Conservation (phyloP, 2,113 vertebrate species). For the Astur gentilis region DNA sequence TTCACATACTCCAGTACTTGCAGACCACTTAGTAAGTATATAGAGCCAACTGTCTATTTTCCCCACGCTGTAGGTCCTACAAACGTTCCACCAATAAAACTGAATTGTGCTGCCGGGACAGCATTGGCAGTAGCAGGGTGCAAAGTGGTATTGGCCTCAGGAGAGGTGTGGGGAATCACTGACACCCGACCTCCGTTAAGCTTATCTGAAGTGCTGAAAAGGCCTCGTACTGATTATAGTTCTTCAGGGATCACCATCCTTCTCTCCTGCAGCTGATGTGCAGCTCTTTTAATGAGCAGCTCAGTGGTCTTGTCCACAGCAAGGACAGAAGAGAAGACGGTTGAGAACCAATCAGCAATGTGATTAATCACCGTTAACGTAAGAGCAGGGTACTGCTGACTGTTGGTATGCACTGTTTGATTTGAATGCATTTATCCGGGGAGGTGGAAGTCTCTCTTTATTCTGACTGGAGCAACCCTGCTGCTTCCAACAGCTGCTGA, state of each 20-base stretch:
- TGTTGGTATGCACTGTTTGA: conserved; percentile 34
- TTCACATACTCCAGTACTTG: background rate
- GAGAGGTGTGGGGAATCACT: background rate
- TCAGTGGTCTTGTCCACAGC: background rate
- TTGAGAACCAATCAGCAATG: conserved; percentile 36
- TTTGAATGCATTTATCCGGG: conserved; percentile 33
- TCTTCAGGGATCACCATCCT: background rate
- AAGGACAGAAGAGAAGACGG: background rate
- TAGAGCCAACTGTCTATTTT: background rate
- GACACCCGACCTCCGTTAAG: conserved; percentile 39
- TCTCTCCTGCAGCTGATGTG: background rate
- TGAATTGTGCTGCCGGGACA: background rate
- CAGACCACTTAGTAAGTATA: background rate
- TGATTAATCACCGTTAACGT: conserved; percentile 66
- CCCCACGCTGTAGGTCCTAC: background rate
- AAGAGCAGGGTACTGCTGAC: background rate
- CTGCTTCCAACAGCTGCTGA: conserved; percentile 66
- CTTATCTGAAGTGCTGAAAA: conserved; percentile 19
- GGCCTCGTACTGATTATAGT: background rate
- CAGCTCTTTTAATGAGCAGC: conserved; percentile 40
- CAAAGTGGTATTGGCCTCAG: background rate
- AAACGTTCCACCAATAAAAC: conserved; percentile 23
- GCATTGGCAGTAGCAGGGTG: background rate
- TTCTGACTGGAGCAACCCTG: conserved; percentile 28
- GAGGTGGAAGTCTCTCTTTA: conserved; percentile 3